phyloP scores from a whole-genome alignment of 2,888 invertebrate genomes.

The Brachypalpus laphriformis region DNA sequence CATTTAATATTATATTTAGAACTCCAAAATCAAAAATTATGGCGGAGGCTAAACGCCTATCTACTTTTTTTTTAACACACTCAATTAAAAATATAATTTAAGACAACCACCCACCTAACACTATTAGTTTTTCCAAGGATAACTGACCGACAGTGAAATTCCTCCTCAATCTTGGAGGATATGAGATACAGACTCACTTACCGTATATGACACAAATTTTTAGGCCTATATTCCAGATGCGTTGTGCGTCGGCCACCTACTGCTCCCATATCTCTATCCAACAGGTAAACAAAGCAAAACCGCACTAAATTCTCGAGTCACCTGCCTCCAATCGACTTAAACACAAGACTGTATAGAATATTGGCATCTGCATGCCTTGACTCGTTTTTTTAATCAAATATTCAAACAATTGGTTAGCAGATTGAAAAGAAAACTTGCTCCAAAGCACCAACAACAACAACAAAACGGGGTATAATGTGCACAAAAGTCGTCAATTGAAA shows the following conservation, averaged over 20 bases:
- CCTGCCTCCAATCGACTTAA: conserved; percentile 39
- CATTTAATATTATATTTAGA: background rate
- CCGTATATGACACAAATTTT: conserved; percentile 39
- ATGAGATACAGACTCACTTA: background rate
- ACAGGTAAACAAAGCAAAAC: conserved; percentile 13
- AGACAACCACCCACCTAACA: background rate
- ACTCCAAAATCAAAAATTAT: too few species aligned
- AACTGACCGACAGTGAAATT: too few species aligned
- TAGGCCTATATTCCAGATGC: conserved; percentile 32
- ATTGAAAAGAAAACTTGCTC: conserved; percentile 27
- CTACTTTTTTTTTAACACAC: too few species aligned
- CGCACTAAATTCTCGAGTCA: conserved; percentile 29
- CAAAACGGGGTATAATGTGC: conserved; percentile 5
- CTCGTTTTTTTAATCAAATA: conserved; percentile 45
- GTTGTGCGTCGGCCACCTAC: conserved; percentile 23
- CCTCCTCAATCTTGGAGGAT: too few species aligned
- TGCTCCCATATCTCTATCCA: conserved; percentile 37
- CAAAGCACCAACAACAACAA: conserved; percentile 3
- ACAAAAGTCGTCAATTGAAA: conserved; percentile 70
- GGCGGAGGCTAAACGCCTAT: too few species aligned
- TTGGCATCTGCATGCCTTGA: conserved; percentile 57
- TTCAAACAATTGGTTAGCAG: conserved; percentile 59
- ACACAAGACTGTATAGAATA: conserved; percentile 58
- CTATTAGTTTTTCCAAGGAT: too few species aligned
- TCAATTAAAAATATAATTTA: background rate